Base-by-base conservation (phyloP, 2,888 invertebrate genomes). In the Capitulum mitella region DNA sequence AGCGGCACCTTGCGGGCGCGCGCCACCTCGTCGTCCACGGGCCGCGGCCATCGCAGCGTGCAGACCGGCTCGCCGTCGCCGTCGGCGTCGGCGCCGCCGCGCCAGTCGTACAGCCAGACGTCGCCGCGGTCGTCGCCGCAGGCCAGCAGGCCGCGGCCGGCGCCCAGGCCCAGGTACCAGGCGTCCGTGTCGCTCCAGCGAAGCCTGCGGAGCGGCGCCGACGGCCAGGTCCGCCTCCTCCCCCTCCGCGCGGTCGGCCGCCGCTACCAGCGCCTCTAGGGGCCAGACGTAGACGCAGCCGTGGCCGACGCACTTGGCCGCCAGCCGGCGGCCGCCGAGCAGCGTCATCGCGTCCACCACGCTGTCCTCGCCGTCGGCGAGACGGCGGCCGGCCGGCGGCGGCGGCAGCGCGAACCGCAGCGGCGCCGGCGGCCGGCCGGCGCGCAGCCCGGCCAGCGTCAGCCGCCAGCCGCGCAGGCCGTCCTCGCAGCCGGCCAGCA, bases 71-170 rank as follows among this genome's bases (percentile, higher is more conserved):
- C 81, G 14, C 61, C 80, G 22, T 77, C 78, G 5, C 81, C 80
- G 16, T 78, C 79, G 16, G 29, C 37, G 61, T 77, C 79, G 34
- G 79, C 80, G 19, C 84, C 64, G 80, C 84, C 82, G 22, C 70
- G 5, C 70, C 22, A 22, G 37, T 70, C 19, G 78, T 85, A 85
- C 78, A 85, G 80, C 85, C 85, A 85, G 10, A 85, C 79, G 0
- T 82, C 81, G 12, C 85, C 85, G 79, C 83, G 81, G 82, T 85
- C 85, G 79, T 85, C 85, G 5, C 85, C 85, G 81, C 85, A 85
- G 19, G 83, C 84, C 19, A 85, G 81, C 8, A 84, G 78, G 14
- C 83, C 81, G 26, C 79, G 77, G 74, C 82, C 82, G 70, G 80
- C 80, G 1, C 82, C 82, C 78, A 82, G 79, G 78, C 82, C 82